Conservation (phyloP, 2,888 invertebrate genomes). For the Miltochrista miniata region DNA sequence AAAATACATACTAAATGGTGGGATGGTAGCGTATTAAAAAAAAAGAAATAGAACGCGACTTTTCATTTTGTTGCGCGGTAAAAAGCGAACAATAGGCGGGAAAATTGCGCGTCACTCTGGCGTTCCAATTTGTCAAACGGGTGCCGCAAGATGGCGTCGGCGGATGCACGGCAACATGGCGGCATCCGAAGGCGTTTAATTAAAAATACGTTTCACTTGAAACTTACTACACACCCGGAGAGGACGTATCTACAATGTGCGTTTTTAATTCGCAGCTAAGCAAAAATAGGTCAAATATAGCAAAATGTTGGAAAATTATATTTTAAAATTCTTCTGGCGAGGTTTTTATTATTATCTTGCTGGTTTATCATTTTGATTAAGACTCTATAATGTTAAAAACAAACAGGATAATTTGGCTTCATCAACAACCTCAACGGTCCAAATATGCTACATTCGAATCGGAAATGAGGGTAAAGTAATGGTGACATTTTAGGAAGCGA, state of each 20-base stretch:
- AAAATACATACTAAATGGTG: constrained; percentile 55
- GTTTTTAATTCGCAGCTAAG: constrained; percentile 32
- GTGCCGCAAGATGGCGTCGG: constrained; percentile 77
- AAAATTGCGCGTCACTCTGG: constrained; percentile 83
- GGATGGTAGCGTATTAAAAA: constrained; percentile 60
- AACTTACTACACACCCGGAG: constrained; percentile 50
- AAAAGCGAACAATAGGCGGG: constrained; percentile 81
- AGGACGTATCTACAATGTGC: constrained; percentile 52
- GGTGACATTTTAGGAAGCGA: constrained; percentile 58
- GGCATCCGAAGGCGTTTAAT: constrained; percentile 77
- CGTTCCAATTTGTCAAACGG: constrained; percentile 83
- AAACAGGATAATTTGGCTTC: constrained; percentile 9
- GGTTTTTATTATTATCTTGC: too few species aligned
- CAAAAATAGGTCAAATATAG: constrained; percentile 33
- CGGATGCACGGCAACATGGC: constrained; percentile 72
- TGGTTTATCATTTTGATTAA: neutral
- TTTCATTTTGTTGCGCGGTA: constrained; percentile 81
- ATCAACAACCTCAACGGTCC: constrained; percentile 42
- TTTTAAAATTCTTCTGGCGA: too few species aligned
- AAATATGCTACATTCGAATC: constrained; percentile 45
- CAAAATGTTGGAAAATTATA: constrained; percentile 1
- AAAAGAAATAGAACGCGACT: constrained; percentile 71
- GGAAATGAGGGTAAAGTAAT: constrained; percentile 65
- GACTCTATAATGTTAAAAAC: neutral
- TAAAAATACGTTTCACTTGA: constrained; percentile 79